Percentiles rank a stretch among this genome's conserved stretches.
Conservation (phyloP, 2,797 vertebrate species). For the Percopsis omiscomaycus region DNA sequence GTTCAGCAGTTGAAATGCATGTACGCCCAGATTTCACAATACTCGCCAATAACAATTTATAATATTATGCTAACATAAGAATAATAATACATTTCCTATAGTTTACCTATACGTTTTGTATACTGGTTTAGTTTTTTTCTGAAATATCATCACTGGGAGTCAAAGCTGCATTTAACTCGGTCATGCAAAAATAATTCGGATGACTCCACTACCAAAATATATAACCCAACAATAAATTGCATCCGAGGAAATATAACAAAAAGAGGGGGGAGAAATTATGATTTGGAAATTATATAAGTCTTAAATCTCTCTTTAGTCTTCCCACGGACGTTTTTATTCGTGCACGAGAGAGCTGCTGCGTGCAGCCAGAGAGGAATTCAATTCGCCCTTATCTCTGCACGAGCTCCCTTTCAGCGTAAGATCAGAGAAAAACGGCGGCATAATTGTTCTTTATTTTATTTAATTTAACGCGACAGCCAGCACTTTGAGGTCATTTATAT, state of each 20-base stretch:
- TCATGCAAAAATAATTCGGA: slow-evolving; percentile 57
- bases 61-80: no score
- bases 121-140: slow-evolving; percentile 34
- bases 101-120: not conserved
- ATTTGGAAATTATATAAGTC: slow-evolving; percentile 76
- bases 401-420: slow-evolving; percentile 79
- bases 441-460: slow-evolving; percentile 86
- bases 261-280: slow-evolving; percentile 70
- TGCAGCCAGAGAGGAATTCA: slow-evolving; percentile 68
- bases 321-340: slow-evolving; percentile 75
- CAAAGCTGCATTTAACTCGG: slow-evolving; percentile 65
- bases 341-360: slow-evolving; percentile 68
- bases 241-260: slow-evolving; percentile 60
- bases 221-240: slow-evolving; percentile 61
- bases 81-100: no score
- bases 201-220: slow-evolving; percentile 60
- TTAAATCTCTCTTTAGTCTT: slow-evolving; percentile 73
- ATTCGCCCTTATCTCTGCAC: slow-evolving; percentile 78
- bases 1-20: slow-evolving; percentile 53
- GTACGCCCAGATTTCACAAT: slow-evolving; percentile 30
- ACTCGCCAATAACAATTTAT: slow-evolving; percentile 6
- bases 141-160: slow-evolving; percentile 13
- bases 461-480: slow-evolving; percentile 82
- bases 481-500: slow-evolving; percentile 85
- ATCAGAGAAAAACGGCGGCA: slow-evolving; percentile 80